Evolutionary conservation across 2,888 invertebrate genomes (phyloP), one percentile per base, ranked within the genome.

Genomic region (Metopia argyrocephala): DNA sequence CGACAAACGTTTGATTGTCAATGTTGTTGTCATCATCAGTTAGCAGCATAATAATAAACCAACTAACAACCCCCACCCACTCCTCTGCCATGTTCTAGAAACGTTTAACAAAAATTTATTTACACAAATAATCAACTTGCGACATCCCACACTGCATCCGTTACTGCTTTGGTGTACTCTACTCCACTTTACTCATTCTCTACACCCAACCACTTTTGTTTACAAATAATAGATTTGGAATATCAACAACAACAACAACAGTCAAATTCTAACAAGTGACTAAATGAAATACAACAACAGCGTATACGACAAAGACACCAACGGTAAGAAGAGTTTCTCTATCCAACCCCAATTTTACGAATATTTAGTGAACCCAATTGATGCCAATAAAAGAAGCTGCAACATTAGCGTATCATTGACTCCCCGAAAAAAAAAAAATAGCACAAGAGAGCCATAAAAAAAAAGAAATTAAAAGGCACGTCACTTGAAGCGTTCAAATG

Each of bases 401-500:
- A 73, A 76, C 82, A 82, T 82, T 82, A 82, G 79, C 82, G 82
- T 82, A 82, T 82, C 82, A 82, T 79, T 73, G 79, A 74, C 68
- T 78, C 79, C 73, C 82, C 61, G 54, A 25, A 18, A 23, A n/a
- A 70, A 69, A 79, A 71, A 31, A 38, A 38, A 38, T 38, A 38
- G 38, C 38, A 73, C 76, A 79, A 81, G 71, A 71, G 68, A 71
- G 71, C 76, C 69, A 61, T 3, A 25, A 68, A 68, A 71, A 65
- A 65, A 54, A 70, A 82, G 69, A 82, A 82, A 79, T 76, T 79
- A 82, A 82, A 79, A 82, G 79, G 76, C 82, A 74, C 78, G 84
- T 71, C 84, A 82, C 78, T 80, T 75, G 75, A 84, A 85, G 84
- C 85, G 84, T 85, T 84, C 84, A 85, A 86, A 87, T 87, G 88